These are phyloP conservation scores for Drosophila sordidula DNA, from an alignment of 2,888 invertebrate genomes.

Conservation along the genomic window DNA sequence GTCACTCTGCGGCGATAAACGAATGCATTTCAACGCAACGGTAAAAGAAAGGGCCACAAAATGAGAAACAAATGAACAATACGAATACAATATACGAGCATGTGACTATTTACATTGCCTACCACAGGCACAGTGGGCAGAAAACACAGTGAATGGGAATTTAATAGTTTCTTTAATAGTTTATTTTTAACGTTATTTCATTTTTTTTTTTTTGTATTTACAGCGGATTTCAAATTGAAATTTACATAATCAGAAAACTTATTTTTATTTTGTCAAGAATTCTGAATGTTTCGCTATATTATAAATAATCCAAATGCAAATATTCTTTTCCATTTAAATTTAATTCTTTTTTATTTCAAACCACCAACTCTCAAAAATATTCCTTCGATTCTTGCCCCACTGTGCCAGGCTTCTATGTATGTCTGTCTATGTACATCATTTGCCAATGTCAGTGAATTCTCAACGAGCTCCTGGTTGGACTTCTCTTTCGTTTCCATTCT, in stretches of 20 bases:
- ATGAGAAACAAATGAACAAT: conserved; percentile 61
- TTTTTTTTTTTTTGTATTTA: too few relatives aligned
- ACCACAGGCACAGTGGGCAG: conserved; percentile 32
- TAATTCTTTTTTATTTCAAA: background rate
- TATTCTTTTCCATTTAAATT: background rate
- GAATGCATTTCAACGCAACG: conserved; percentile 67
- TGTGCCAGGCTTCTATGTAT: conserved; percentile 25
- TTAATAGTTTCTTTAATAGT: too few relatives aligned
- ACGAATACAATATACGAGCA: conserved; percentile 33
- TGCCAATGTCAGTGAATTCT: conserved; percentile 17
- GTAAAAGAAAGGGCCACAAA: conserved; percentile 36
- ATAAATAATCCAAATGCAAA: too few relatives aligned
- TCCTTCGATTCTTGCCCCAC: conserved; percentile 9
- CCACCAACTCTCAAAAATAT: background rate
- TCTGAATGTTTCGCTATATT: too few relatives aligned
- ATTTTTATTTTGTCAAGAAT: too few relatives aligned
- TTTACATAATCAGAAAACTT: too few relatives aligned
- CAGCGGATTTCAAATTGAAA: too few relatives aligned
- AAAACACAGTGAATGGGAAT: background rate
- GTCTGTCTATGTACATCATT: conserved; percentile 6
- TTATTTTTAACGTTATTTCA: too few relatives aligned
- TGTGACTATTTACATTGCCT: conserved; percentile 20
- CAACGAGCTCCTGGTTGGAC: conserved; percentile 13
- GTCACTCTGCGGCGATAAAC: conserved; percentile 37
- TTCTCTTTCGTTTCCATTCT: conserved; percentile 24